phyloP scores from a whole-genome alignment of 1,140 invertebrate genomes.

The Oncopodura yosiiana region DNA sequence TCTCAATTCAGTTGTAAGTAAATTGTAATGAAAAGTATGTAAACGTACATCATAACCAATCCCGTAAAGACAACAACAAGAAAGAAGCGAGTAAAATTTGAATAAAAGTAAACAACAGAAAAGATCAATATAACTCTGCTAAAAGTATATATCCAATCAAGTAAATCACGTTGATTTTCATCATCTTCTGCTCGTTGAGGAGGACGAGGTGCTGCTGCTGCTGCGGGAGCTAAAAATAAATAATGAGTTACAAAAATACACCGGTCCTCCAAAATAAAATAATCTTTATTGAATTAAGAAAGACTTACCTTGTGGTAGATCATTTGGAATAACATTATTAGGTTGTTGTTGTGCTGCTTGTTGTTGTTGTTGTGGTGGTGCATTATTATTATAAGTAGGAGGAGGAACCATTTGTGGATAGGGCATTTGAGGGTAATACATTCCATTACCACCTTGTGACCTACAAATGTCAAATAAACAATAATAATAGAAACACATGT shows the following conservation, averaged over 20 bases:
- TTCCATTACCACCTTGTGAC: background rate
- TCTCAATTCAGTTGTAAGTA: background rate
- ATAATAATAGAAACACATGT: background rate
- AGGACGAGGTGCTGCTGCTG: background rate
- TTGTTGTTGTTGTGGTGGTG: too few relatives aligned
- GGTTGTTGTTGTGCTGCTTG: too few relatives aligned
- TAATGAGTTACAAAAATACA: background rate
- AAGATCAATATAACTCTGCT: conserved; percentile 29
- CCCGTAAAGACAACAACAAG: conserved; percentile 32
- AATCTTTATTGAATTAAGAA: too few relatives aligned
- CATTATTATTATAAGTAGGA: background rate
- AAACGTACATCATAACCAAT: conserved; percentile 31
- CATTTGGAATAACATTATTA: too few relatives aligned
- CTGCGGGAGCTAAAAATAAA: background rate
- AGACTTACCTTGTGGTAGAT: too few relatives aligned
- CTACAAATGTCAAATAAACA: background rate
- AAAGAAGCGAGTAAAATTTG: conserved; percentile 32
- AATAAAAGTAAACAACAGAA: conserved; percentile 34
- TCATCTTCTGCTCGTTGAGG: conserved; percentile 25
- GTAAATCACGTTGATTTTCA: conserved; percentile 26
- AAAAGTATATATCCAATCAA: conserved; percentile 35
- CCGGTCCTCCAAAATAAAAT: too few relatives aligned
- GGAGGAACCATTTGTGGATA: background rate
- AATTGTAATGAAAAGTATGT: too few relatives aligned
- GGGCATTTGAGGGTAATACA: background rate